A percentile compares a stretch with the other conserved stretches of the same genome.
Conservation (phyloP, 2,797 vertebrate genomes). For the Neosilurus mollespiculum region DNA sequence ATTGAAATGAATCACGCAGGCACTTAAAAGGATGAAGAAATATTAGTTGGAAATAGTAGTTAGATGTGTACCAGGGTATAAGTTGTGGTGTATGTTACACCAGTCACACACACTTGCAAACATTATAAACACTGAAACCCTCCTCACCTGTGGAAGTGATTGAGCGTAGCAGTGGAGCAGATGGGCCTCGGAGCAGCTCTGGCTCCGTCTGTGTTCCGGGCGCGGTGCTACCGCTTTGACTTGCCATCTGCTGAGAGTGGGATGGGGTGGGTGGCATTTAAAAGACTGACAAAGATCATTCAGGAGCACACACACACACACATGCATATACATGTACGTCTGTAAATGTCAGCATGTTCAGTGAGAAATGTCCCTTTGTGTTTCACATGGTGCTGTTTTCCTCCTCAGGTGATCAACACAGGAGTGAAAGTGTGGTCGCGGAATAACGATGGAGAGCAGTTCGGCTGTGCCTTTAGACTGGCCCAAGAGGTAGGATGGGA, state of each 20-base stretch:
- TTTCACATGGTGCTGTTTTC: background rate
- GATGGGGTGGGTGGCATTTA: constrained; percentile 29
- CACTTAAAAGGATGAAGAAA: background rate
- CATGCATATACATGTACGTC: background rate
- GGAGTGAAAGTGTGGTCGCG: constrained; percentile 97
- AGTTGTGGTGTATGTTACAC: background rate
- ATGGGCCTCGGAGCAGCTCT: constrained; percentile 40
- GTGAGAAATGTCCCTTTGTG: background rate
- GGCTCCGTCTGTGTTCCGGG: constrained; percentile 15
- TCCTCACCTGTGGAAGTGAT: constrained; percentile 42
- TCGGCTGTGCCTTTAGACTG: constrained; percentile 93
- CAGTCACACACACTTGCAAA: background rate
- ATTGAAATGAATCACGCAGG: too few species aligned
- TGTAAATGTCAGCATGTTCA: constrained; percentile 37
- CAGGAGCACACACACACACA: background rate
- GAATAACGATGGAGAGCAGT: constrained; percentile 92
- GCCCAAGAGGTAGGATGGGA: constrained; percentile 87
- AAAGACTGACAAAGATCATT: constrained; percentile 20
- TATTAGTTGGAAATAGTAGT: background rate
- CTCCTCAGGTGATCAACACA: constrained; percentile 89
- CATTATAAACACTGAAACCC: background rate
- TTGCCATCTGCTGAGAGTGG: constrained; percentile 41
- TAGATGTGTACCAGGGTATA: background rate
- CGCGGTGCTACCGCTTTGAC: constrained; percentile 23
- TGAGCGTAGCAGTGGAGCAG: constrained; percentile 37